Base-by-base conservation (phyloP, 92 coral and sea anemone species). In the Bergia puertoricense region DNA sequence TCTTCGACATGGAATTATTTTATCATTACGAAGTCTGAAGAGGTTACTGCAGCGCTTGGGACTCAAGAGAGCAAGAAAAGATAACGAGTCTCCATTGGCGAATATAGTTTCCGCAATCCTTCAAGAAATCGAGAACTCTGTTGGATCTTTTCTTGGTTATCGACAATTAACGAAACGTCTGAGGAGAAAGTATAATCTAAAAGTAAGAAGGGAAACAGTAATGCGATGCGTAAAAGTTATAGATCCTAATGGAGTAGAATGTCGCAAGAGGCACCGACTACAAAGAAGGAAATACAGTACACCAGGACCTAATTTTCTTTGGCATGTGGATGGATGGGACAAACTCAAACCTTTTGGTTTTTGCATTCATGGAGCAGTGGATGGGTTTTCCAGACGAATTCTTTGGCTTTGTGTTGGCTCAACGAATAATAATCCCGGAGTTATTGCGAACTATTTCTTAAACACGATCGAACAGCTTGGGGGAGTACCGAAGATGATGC, bases 121-220 rank as follows among this genome's bases (percentile, higher is more conserved):
- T 30, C 81, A 85, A 42, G 89, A 88, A 65, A 84, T 91, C 56
- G 83, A 88, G 7, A 88, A 80, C 44, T 83, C 90, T 44, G 78
- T 81, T 67, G 90, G 85, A 15, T 82, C 91, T 48, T 88, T 88
- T 77, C 51, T 84, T 79, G 90, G 92, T 30, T 90, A 90, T 76
- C 89, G 92, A 59, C 90, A 90, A 73, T 80, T 90, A 48, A 91
- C 93, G 38, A 85, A 86, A 77, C 68, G 88, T n/a, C 50, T 81
- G 50, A 81, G 90, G 45, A 65, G 85, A 44, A 91, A 88, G 62
- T 88, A 87, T 77, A 71, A 81, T 82, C 72, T 91, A 84, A n/a
- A 42, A 39, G 91, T 91, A 65, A 81, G 86, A 79, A 76, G 93
- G 82, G 93, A 91, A 39, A 91, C 93, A 20, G 78, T 87, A 8